Evolutionary conservation across 2,113 vertebrate genomes (phyloP), one percentile per base, ranked within the genome.

Genomic region (Drymodes brunneopygia): DNA sequence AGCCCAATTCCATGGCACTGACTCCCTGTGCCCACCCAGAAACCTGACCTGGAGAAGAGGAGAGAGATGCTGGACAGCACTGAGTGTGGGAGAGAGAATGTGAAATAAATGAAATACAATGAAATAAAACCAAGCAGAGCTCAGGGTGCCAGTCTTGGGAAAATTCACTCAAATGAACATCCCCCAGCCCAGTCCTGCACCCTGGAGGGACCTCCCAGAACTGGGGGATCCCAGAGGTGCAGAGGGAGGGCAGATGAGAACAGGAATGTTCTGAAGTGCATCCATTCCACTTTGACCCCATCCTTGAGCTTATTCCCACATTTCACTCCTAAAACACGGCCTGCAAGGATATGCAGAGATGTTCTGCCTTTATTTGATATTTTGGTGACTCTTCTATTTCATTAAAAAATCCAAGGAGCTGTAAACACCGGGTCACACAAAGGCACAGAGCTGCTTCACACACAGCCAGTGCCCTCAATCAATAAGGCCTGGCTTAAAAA

Each of bases 21-120:
- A 33, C 38, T 83, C 65, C 67, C 74, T 22, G 56, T 13, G n/a
- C 19, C 20, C 58, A 53, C 54, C 8, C 4, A 44, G 69, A 60
- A 81, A 53, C 14, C 53, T 15, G 54, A 15, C 8, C 73, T 69
- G 0, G 4, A 12, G 35, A 8, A 60, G 48, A 58, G 67, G 40
- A 77, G n/a, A 61, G 40, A 0, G 0, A 13, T 14, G 42, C 3
- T 31, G 27, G 42, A 13, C 0, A 0, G 57, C 57, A 12, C 62
- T 0, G 5, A 33, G 36, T 0, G 0, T 6, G 9, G 29, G 25
- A 45, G n/a, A 50, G 25, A 15, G 31, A 45, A 54, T 4, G 23
- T 15, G 62, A 36, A 45, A 40, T 22, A 10, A 67, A 38, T 38
- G 38, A 38, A 38, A 38, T 38, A 38, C 38, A 38, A 38, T 38